These are phyloP conservation scores for Sterrhoptilus dennistouni DNA, from an alignment of 2,113 vertebrate species.

Conservation along the genomic window DNA sequence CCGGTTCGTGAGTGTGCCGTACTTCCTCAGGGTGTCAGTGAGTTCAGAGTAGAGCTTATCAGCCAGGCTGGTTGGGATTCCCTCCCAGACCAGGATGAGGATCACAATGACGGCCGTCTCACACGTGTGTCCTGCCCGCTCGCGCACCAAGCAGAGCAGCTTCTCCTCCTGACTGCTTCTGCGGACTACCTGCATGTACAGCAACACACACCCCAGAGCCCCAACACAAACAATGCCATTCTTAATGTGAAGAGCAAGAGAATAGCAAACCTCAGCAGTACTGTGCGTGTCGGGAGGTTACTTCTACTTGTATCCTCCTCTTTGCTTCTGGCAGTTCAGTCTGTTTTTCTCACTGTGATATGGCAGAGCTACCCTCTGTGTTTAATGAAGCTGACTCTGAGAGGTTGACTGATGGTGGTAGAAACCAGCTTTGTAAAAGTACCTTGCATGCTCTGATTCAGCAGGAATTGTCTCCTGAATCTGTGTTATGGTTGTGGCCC, in stretches of 20 bases:
- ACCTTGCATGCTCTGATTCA: not conserved
- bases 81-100: constrained; percentile 94
- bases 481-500: fast-evolving
- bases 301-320: not conserved
- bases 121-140: constrained; percentile 88
- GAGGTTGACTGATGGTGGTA: not conserved
- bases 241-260: not conserved
- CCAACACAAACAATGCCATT: constrained; percentile 5
- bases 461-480: not conserved
- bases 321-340: not conserved
- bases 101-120: constrained; percentile 88
- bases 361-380: not conserved
- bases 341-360: not conserved
- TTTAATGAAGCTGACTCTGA: not conserved
- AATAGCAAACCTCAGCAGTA: not conserved
- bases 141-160: constrained; percentile 90
- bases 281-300: fast-evolving
- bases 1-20: constrained; percentile 88
- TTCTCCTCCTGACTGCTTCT: constrained; percentile 88
- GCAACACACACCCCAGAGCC: constrained; percentile 24
- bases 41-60: constrained; percentile 89
- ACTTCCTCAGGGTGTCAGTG: constrained; percentile 84
- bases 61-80: constrained; percentile 82
- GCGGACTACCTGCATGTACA: constrained; percentile 86
- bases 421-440: not conserved